Base-by-base conservation (phyloP, 2,797 vertebrate species). In the Trachurus trachurus region DNA sequence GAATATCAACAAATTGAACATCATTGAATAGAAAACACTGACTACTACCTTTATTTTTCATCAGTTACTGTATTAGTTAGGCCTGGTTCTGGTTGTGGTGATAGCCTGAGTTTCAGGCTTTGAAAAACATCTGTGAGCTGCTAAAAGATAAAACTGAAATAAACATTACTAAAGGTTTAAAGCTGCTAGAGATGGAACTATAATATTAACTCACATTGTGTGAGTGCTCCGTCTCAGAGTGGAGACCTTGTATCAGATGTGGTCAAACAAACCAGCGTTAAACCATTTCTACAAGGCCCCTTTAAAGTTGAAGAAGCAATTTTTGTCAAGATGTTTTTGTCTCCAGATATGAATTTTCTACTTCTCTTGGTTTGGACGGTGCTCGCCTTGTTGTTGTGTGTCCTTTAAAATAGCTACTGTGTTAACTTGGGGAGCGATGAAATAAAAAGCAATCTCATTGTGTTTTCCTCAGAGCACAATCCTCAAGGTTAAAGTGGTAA, bases 401-500 rank as follows among this genome's bases (percentile, higher is more conserved):
- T 76, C 37, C n/a, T 69, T 74, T 76, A 47, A 67, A 78, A 56
- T 50, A 44, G 37, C 44, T 42, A 49, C 37, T 50, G 22, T 53
- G 47, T 31, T 60, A 74, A 5, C 62, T 67, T 67, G 15, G 54
- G 52, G 53, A 70, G 66, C 64, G 74, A 40, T 66, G 66, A 76
- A 66, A 47, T 22, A 42, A 74, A 71, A 85, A 78, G 52, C 81
- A 70, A 79, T 83, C 57, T 67, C 21, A 29, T 15, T 42, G 42
- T 78, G 49, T 78, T 74, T 82, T 50, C 39, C 40, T 68, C 57
- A 54, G 66, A 71, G 61, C 66, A 68, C 64, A 73, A 39, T 76
- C 54, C 70, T 81, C 65, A 78, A 78, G 81, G 74, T 84, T 87
- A 80, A 76, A 84, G 63, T 69, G 61, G 70, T 70, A 72, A 81